Base-by-base conservation (phyloP, 53 echinoderm and acorn worm species). In the Echinometra lucunter region DNA sequence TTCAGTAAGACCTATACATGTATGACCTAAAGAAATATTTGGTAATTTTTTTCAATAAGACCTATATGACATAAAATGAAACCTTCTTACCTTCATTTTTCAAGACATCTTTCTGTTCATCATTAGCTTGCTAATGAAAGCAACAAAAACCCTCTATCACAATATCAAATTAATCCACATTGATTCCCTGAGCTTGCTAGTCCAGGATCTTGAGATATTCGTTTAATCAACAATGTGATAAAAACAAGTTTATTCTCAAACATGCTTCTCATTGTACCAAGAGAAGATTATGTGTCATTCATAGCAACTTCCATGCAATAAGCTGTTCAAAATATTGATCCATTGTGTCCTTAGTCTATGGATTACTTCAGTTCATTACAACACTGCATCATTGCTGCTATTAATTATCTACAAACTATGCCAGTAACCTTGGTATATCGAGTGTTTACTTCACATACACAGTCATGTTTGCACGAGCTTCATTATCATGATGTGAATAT, bases 251-350 rank as follows among this genome's bases (percentile, higher is more conserved):
- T 18, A 7, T 42, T 19, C 69, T 69, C 11, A 34, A 34, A 34
- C 1, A 69, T 69, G 2, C 15, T 66, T 69, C 13, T 69, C 69
- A 69, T 34, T 69, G 69, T 28, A 78, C 78, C 35, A 34, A 0
- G 9, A 25, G 55, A 21, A 55, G 34, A 53, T 47, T 10, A 88
- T 56, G 88, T 88, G 88, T 55, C 56, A 56, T 88, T 88, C 88
- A 88, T 88, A 88, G 12, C 56, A 49, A 32, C 88, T 88, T 30
- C 32, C 4, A 88, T 32, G 34, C 53, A 88, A 88, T 88, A 88
- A 88, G 88, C 88, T 88, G 88, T 53, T 88, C 40, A 88, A 55
- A 88, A 88, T 56, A 88, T 88, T 49, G 88, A 88, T 88, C 55
- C 42, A 42, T 78, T 78, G 78, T 78, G 78, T 6, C 78, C 42